Conservation (phyloP, 2,113 vertebrate species). For the Mormyrus lacerda region DNA sequence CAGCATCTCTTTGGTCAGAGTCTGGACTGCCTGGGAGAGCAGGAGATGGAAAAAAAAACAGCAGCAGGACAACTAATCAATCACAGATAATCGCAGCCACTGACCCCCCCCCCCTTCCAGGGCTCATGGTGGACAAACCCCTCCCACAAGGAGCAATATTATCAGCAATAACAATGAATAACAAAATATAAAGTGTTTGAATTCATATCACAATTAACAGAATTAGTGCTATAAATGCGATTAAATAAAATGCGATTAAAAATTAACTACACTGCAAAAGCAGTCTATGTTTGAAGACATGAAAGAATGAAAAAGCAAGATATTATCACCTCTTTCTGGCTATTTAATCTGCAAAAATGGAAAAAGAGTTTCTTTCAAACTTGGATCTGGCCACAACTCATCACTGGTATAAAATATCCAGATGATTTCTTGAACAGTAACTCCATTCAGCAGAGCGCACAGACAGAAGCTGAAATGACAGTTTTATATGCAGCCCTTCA, state of each 20-base stretch:
- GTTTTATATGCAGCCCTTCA: background rate
- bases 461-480: background rate
- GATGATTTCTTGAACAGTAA: background rate
- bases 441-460: background rate
- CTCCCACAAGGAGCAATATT: background rate
- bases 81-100: background rate
- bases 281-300: background rate
- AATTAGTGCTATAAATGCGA: background rate
- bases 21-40: background rate
- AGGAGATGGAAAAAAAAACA: background rate
- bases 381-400: background rate
- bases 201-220: background rate
- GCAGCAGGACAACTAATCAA: background rate
- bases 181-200: background rate
- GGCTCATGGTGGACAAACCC: background rate
- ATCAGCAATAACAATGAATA: background rate
- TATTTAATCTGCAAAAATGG: background rate
- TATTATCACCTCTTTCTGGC: background rate
- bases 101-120: background rate
- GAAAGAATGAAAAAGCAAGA: background rate
- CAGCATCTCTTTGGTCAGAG: background rate
- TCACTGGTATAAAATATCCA: background rate
- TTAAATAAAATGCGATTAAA: background rate
- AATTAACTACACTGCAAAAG: background rate
- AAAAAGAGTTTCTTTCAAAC: background rate